Conservation (phyloP, 1,140 invertebrate species). For the Zaprionus gabonicus region DNA sequence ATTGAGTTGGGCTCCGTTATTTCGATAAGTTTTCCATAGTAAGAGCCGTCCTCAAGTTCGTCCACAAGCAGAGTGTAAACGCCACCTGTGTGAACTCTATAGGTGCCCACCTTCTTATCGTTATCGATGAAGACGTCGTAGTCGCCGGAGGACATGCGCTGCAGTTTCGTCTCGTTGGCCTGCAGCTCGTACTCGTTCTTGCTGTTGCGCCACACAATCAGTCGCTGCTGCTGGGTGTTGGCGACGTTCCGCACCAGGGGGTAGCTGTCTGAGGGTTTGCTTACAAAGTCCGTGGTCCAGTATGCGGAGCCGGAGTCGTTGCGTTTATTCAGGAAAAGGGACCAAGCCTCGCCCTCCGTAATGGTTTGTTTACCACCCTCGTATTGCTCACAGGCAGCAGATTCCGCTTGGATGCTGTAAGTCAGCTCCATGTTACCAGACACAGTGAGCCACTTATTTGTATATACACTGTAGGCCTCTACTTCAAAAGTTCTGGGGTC, state of each 20-base stretch:
- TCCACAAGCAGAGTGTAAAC: conserved; percentile 86
- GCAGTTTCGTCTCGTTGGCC: conserved; percentile 57
- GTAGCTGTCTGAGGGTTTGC: conserved; percentile 73
- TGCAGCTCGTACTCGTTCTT: conserved; percentile 50
- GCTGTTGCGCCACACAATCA: conserved; percentile 47
- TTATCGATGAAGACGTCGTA: conserved; percentile 85
- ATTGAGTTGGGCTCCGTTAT: conserved; percentile 89
- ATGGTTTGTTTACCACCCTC: not conserved
- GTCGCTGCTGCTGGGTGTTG: conserved; percentile 40
- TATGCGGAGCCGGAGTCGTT: conserved; percentile 18
- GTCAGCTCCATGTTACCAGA: not conserved
- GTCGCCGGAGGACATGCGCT: conserved; percentile 68
- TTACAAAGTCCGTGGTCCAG: conserved; percentile 61
- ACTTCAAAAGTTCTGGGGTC: conserved; percentile 53
- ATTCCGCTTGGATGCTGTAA: conserved; percentile 32
- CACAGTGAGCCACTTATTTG: conserved; percentile 68
- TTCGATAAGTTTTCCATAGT: conserved; percentile 19
- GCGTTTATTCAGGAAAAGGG: conserved; percentile 84
- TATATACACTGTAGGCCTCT: conserved; percentile 65
- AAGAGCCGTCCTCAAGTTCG: conserved; percentile 14
- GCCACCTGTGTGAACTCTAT: conserved; percentile 85
- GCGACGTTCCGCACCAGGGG: conserved; percentile 64
- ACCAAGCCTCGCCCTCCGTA: conserved; percentile 73
- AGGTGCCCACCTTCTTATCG: conserved; percentile 17
- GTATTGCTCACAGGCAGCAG: conserved; percentile 27